phyloP scores from a whole-genome alignment of 2,888 invertebrate species.

The Tigriopus californicus region DNA sequence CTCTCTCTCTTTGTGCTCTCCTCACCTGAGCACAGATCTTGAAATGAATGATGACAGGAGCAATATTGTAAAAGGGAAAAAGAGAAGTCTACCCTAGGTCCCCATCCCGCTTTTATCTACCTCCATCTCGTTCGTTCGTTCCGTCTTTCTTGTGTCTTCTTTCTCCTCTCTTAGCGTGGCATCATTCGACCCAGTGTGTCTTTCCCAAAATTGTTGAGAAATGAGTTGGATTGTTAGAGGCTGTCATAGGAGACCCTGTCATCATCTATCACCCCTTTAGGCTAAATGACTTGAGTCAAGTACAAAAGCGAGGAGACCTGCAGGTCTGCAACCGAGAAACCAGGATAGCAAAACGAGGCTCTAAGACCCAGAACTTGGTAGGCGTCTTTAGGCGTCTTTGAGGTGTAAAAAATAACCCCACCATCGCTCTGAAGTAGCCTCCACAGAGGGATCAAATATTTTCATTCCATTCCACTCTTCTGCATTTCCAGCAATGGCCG shows the following conservation, averaged over 20 bases:
- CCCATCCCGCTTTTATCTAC: conserved; percentile 1
- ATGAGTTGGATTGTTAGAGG: no score
- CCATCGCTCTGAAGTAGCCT: not conserved
- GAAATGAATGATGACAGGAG: no score
- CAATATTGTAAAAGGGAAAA: no score
- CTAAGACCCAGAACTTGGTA: not conserved
- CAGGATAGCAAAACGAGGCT: no score
- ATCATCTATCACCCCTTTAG: no score
- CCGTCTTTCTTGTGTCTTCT: no score
- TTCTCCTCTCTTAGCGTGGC: not conserved
- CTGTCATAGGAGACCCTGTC: no score
- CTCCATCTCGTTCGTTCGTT: not conserved
- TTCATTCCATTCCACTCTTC: conserved; percentile 9
- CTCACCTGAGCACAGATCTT: no score
- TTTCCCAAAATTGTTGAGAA: not conserved
- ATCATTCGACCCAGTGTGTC: not conserved
- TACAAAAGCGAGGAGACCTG: no score
- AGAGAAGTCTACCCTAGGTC: not conserved
- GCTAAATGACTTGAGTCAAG: no score
- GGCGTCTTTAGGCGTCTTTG: not conserved
- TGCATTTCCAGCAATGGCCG: conserved; percentile 49
- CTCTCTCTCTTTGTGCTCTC: no score
- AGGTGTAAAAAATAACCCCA: not conserved
- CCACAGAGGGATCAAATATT: not conserved
- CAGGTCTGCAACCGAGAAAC: no score